Conservation (phyloP, 1,140 invertebrate species). For the Drosophila kepulauana region DNA sequence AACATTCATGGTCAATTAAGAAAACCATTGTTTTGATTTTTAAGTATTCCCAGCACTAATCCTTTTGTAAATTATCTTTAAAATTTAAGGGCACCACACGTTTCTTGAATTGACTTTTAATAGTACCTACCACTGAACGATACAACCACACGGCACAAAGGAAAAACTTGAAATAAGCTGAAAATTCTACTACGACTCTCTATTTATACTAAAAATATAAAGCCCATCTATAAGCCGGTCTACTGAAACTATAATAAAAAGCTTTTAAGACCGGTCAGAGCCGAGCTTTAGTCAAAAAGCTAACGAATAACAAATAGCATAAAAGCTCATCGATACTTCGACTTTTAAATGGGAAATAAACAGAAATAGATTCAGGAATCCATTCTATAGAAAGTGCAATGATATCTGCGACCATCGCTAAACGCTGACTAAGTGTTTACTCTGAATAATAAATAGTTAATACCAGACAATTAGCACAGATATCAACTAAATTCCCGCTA, state of each 20-base stretch:
- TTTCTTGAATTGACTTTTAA: neutral
- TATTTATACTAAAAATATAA: conserved; percentile 65
- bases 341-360: conserved; percentile 10
- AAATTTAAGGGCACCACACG: conserved; percentile 22
- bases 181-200: conserved; percentile 68
- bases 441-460: conserved; percentile 41
- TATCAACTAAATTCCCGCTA: conserved; percentile 22
- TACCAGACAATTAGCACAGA: conserved; percentile 56
- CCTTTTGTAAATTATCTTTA: conserved; percentile 2
- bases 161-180: conserved; percentile 76
- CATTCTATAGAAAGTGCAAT: neutral
- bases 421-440: conserved; percentile 57
- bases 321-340: conserved; percentile 37
- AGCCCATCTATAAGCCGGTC: conserved; percentile 35
- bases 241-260: conserved; percentile 27
- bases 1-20: neutral
- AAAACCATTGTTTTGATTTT: neutral
- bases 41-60: neutral
- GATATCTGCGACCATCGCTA: neutral
- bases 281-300: conserved; percentile 47
- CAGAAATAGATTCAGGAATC: neutral
- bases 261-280: conserved; percentile 51
- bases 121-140: conserved; percentile 53
- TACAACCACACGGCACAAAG: conserved; percentile 50
- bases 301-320: neutral